Percentiles rank a stretch among this genome's conserved stretches.
Conservation (phyloP, 1,140 invertebrate genomes). For the Limonius californicus region DNA sequence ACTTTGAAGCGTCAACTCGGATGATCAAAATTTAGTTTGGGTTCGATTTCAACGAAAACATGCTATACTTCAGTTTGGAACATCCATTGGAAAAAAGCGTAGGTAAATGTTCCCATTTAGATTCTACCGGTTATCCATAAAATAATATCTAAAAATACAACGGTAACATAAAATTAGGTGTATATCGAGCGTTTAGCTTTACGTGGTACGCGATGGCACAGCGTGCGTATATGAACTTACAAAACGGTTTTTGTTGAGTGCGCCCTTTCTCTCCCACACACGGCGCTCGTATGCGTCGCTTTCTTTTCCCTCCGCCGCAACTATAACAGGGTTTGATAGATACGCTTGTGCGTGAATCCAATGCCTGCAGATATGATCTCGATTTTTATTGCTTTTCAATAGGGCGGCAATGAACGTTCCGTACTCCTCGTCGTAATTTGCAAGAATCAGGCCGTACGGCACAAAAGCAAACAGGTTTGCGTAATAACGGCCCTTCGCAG, state of each 20-base stretch:
- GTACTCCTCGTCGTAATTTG: too few species aligned
- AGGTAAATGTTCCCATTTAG: not conserved
- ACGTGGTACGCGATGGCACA: constrained; percentile 11
- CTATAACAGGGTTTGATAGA: not conserved
- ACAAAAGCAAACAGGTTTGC: constrained; percentile 4
- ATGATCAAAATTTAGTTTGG: too few species aligned
- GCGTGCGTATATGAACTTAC: constrained; percentile 12
- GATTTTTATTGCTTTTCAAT: constrained; percentile 14
- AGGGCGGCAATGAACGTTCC: not conserved
- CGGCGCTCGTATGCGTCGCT: not conserved
- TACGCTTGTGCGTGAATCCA: not conserved
- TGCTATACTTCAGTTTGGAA: too few species aligned
- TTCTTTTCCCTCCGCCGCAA: not conserved
- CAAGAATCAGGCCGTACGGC: too few species aligned
- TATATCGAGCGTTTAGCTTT: constrained; percentile 11
- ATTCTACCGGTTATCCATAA: not conserved
- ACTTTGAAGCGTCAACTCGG: too few species aligned
- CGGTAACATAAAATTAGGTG: constrained; percentile 12
- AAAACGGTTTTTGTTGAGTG: not conserved
- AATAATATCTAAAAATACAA: constrained; percentile 12
- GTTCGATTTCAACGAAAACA: too few species aligned
- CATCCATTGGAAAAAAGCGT: too few species aligned
- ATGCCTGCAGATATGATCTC: constrained; percentile 3
- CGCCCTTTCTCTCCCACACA: not conserved
- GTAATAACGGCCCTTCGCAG: not conserved